Evolutionary conservation across 2,113 vertebrate species (phyloP).

Genomic region (Chloroceryle aenea): DNA sequence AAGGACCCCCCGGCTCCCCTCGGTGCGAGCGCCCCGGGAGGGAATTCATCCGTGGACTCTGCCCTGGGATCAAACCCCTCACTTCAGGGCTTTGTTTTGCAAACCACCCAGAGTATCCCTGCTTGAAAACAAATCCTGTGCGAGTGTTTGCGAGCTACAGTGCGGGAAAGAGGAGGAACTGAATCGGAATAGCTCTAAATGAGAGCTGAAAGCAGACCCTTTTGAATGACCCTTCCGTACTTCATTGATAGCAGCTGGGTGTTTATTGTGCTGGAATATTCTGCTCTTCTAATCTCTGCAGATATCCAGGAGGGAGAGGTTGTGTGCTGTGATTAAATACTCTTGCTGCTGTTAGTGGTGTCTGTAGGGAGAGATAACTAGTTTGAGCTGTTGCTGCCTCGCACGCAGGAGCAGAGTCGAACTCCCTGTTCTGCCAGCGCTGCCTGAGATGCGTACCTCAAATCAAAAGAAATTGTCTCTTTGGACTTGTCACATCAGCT

Average conservation of each 20-base stretch:
- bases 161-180: neutral
- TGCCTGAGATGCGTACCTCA: neutral
- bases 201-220: neutral
- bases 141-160: neutral
- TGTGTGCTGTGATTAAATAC: neutral
- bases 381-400: neutral
- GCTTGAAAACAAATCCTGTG: neutral
- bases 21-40: neutral
- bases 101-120: fast-evolving
- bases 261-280: slow-evolving; percentile 14
- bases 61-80: neutral
- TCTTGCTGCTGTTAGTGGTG: neutral
- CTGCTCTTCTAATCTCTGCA: neutral
- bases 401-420: neutral
- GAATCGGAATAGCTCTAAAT: neutral
- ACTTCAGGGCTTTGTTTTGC: neutral
- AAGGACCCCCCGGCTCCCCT: neutral
- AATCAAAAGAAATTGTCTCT: slow-evolving; percentile 1
- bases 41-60: neutral
- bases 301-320: neutral
- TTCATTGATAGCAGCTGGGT: neutral
- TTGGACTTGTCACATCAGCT: neutral
- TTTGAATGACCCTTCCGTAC: neutral
- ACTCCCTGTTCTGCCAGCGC: neutral
- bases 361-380: neutral